Base-by-base conservation (phyloP, 2,888 invertebrate genomes). In the Tyria jacobaeae region DNA sequence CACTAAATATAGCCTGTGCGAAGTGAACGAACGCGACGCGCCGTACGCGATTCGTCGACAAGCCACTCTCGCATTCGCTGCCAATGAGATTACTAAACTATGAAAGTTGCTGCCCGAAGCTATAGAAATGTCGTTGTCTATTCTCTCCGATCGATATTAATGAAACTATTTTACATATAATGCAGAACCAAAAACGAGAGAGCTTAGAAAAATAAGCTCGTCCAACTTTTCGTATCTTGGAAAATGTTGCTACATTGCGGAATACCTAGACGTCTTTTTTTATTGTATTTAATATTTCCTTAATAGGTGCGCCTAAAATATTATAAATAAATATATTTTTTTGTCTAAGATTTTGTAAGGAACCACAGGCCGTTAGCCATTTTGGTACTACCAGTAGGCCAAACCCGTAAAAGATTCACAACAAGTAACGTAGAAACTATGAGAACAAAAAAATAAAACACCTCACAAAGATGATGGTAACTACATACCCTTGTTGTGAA, bases 1-100 rank as follows among this genome's bases (percentile, higher is more conserved):
- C 85, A 91, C 92, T 93, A 93, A 92, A 93, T 93, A 92, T 92
- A 92, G 91, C 89, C 81, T 82, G 76, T 72, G 80, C 83, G 79
- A 86, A 88, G 92, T 92, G 92, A 92, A 91, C 92, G 91, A 91
- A 92, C 92, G 58, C 37, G 21, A 50, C 34, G 49, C 52, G 89
- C 85, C 75, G 70, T 71, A 71, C 71, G 68, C 50, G 27, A 4
- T 4, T 52, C 75, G 73, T 71, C 71, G 70, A 62, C 69, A 70
- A 69, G 73, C 69, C 62, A 66, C 73, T 69, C 49, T 41, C 34
- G 39, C 71, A 69, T 49, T 66, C 65, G 66, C 65, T 75, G 71
- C 71, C 68, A 76, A 72, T 76, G 66, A 70, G 68, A 75, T 73
- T 60, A 69, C 71, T 75, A 71, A 79, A 75, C 70, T 68, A 68